A percentile compares a stretch with the other conserved stretches of the same genome.
Evolutionary conservation across 2,113 vertebrate genomes (phyloP).

Genomic region (Micronisus gabar): DNA sequence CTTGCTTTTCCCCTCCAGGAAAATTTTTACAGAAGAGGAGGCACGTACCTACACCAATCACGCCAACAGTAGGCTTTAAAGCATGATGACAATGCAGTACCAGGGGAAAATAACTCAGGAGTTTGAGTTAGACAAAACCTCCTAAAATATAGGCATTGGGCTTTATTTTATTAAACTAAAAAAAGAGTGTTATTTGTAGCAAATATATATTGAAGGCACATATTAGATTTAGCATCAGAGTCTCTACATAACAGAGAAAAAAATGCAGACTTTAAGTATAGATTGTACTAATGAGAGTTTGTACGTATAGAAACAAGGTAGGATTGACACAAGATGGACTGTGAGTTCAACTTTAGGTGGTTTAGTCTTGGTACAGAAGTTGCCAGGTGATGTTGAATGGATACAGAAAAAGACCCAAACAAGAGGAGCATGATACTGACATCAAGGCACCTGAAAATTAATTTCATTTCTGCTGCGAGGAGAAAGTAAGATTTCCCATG

Average conservation of each 20-base stretch:
- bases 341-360: background rate
- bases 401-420: background rate
- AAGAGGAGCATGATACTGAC: background rate
- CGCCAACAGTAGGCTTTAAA: background rate
- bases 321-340: background rate
- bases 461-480: background rate
- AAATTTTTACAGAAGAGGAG: background rate
- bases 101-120: background rate
- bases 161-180: background rate
- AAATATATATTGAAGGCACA: background rate
- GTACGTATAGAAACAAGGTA: fast-evolving
- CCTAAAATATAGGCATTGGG: background rate
- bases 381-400: background rate
- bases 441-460: background rate
- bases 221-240: background rate
- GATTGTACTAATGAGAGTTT: background rate
- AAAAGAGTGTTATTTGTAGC: background rate
- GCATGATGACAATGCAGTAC: background rate
- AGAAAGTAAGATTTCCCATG: background rate
- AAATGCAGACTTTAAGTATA: background rate
- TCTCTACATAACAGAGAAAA: background rate
- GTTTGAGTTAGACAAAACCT: background rate
- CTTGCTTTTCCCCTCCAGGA: background rate
- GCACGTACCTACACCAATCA: background rate
- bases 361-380: background rate